Evolutionary conservation across 2,888 invertebrate genomes (phyloP), one percentile per base, ranked within the genome.

Genomic region (Nipponacmea schrenckii): DNA sequence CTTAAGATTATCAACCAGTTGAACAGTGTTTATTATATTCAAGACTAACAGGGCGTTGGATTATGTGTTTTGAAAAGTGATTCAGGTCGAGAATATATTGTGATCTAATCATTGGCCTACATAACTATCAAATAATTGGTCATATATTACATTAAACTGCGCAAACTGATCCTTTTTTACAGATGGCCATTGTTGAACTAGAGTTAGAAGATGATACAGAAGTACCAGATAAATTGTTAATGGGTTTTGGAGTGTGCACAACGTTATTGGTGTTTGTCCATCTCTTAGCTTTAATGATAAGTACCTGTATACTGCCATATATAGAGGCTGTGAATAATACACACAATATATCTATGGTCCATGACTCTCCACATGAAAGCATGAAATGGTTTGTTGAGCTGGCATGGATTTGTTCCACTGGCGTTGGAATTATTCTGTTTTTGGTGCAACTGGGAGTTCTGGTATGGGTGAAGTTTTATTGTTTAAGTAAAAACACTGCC

Each of bases 151-250:
- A n/a, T n/a, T n/a, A n/a, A n/a, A n/a, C n/a, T n/a, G n/a, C n/a
- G n/a, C n/a, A n/a, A n/a, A n/a, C n/a, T n/a, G n/a, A n/a, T n/a
- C n/a, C 56, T 70, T 62, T 17, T 50, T 77, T 87, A 75, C 89
- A 95, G 95, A 94, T 97, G 68, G 96, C 96, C 0, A 95, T 97
- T 94, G 96, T 97, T 62, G 97, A 97, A 86, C 92, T 96, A 45
- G 95, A 96, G 88, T 93, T 96, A 80, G 94, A 95, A 89, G 67
- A 76, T 5, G 67, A 73, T 46, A 93, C 74, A 3, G 73, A 78
- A 64, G 81, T 95, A 0, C 95, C 96, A 0, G 93, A 94, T 82
- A 94, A 93, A 92, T 89, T 96, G 66, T 93, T 97, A 85, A 94
- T 97, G 0, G 93, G 95, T 90, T 96, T 97, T 88, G 95, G 95